A percentile compares a stretch with the other conserved stretches of the same genome.
These are phyloP conservation scores for Cyanocitta stelleri DNA, from an alignment of 2,113 vertebrate species.

Conservation along the genomic window DNA sequence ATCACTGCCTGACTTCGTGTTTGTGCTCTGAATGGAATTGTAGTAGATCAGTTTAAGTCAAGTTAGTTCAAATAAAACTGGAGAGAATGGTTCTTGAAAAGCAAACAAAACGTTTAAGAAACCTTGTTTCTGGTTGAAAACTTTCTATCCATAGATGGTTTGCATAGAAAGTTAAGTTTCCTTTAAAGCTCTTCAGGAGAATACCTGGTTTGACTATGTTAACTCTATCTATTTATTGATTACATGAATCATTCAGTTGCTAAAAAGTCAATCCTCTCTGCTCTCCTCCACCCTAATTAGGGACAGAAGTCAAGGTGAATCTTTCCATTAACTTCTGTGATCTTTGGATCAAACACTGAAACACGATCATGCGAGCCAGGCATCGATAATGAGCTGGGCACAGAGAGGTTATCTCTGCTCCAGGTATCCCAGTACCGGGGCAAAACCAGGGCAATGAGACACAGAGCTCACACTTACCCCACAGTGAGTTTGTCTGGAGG, in stretches of 20 bases:
- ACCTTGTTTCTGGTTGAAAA: not conserved
- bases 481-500: not conserved
- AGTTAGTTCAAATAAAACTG: not conserved
- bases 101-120: not conserved
- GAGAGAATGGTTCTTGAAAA: not conserved
- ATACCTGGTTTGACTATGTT: not conserved
- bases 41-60: not conserved
- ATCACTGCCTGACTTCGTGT: not conserved
- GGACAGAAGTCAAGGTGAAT: not conserved
- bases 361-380: not conserved
- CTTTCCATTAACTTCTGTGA: slow-evolving; percentile 30
- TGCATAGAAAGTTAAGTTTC: not conserved
- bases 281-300: not conserved
- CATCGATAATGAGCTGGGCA: not conserved
- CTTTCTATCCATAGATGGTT: not conserved
- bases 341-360: not conserved
- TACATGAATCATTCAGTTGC: slow-evolving; percentile 16
- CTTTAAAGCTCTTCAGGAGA: not conserved
- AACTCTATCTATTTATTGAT: not conserved
- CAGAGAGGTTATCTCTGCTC: not conserved
- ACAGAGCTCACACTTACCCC: not conserved
- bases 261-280: not conserved
- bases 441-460: not conserved
- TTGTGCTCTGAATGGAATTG: not conserved
- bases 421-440: not conserved